Conservation (phyloP, 2,113 vertebrate genomes). For the Chrysochloris asiatica region DNA sequence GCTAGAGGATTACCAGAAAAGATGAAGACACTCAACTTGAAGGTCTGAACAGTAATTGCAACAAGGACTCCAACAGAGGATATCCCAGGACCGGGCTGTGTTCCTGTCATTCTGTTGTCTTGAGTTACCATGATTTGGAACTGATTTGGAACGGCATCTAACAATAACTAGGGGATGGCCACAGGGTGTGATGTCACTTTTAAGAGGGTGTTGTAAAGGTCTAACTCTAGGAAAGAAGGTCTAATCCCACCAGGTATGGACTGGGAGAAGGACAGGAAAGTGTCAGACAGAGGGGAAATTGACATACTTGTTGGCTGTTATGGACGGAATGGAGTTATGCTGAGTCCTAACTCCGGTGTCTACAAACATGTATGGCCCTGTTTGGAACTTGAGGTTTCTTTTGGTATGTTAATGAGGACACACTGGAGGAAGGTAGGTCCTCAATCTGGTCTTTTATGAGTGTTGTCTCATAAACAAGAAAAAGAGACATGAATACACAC, state of each 20-base stretch:
- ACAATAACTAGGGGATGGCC: no score
- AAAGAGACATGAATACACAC: neutral
- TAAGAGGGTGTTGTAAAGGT: neutral
- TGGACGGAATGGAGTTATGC: neutral
- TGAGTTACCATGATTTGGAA: no score
- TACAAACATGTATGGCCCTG: neutral
- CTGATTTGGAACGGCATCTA: no score
- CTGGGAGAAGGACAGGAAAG: neutral
- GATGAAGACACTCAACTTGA: no score
- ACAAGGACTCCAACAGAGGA: no score
- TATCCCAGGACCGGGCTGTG: no score
- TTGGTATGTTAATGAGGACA: neutral
- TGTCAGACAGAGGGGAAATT: neutral
- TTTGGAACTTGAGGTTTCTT: neutral
- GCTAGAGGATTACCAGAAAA: no score
- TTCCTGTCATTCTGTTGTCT: no score
- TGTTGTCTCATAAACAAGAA: neutral
- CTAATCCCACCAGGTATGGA: no score
- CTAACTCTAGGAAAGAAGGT: neutral
- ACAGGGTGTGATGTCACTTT: neutral
- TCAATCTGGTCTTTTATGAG: neutral
- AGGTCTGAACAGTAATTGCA: no score
- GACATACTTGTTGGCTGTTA: fast-evolving
- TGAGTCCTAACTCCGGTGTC: neutral
- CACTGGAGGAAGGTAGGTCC: neutral